Percentiles rank a stretch among this genome's conserved stretches.
Evolutionary conservation across 2,888 invertebrate genomes (phyloP).

Genomic region (Megaustenia siamemsis): DNA sequence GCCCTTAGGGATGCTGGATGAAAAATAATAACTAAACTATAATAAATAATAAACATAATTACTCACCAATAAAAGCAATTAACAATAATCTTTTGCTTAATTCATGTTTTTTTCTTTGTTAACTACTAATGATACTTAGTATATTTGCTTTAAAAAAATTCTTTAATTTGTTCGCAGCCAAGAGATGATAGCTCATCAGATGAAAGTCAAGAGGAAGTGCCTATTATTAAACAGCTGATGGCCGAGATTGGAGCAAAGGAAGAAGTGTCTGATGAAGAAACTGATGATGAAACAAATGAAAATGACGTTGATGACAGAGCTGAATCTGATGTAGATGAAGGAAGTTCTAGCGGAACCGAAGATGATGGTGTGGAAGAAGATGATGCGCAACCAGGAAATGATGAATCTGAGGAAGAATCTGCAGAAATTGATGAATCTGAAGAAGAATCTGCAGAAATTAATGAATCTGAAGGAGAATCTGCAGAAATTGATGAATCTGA

Average conservation of each 20-base stretch:
- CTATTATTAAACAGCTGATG: conserved; percentile 54
- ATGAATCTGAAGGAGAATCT: conserved; percentile 27
- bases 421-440: not conserved
- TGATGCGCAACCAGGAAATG: conserved; percentile 12
- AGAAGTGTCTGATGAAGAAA: conserved; percentile 33
- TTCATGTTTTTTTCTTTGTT: too few species aligned
- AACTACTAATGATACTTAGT: too few species aligned
- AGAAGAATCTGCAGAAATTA: not conserved
- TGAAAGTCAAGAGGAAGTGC: conserved; percentile 71
- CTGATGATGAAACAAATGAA: not conserved
- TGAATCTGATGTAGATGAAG: not conserved
- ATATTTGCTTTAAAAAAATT: not conserved
- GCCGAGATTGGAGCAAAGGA: conserved; percentile 38
- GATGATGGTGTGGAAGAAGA: conserved; percentile 38
- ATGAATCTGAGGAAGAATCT: conserved; percentile 10
- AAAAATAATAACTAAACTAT: too few species aligned
- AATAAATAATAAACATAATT: too few species aligned
- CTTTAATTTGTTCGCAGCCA: conserved; percentile 59
- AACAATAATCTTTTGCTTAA: too few species aligned
- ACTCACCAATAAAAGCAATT: too few species aligned
- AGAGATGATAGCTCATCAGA: conserved; percentile 73
- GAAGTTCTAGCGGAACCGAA: too few species aligned
- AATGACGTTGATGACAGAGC: not conserved
- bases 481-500: not conserved
- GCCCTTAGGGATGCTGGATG: too few species aligned